Evolutionary conservation across 2,888 invertebrate genomes (phyloP).

Genomic region (Nematopogon swammerdamellus): DNA sequence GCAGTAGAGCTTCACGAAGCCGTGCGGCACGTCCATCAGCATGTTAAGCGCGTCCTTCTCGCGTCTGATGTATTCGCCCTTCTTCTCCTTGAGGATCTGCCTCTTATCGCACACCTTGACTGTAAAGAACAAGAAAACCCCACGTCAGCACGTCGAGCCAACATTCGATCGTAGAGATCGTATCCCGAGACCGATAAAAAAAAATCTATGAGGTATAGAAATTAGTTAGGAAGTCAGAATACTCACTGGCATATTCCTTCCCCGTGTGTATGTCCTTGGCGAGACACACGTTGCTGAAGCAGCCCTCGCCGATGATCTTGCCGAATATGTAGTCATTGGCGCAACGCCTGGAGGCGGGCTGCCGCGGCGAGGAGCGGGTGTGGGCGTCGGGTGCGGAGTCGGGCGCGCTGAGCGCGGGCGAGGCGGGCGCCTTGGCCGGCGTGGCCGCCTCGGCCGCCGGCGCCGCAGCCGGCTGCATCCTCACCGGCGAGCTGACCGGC

Average conservation of each 20-base stretch:
- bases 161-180: background rate
- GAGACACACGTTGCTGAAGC: slow-evolving; percentile 93
- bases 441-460: slow-evolving; percentile 28
- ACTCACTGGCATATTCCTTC: slow-evolving; percentile 93
- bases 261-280: slow-evolving; percentile 88
- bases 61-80: slow-evolving; percentile 87
- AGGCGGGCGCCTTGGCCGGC: slow-evolving; percentile 32
- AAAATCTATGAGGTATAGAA: no score
- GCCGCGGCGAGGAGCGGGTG: slow-evolving; percentile 23
- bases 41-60: slow-evolving; percentile 93
- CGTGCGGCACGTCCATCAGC: slow-evolving; percentile 75
- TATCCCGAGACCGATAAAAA: no score
- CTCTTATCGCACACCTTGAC: slow-evolving; percentile 98
- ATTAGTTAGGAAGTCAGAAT: no score
- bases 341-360: slow-evolving; percentile 60
- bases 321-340: slow-evolving; percentile 94
- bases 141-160: background rate
- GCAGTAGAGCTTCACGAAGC: slow-evolving; percentile 91
- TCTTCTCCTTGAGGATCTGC: slow-evolving; percentile 90
- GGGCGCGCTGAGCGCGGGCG: slow-evolving; percentile 36
- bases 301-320: slow-evolving; percentile 94
- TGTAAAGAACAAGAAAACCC: slow-evolving; percentile 45
- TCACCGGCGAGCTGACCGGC: slow-evolving; percentile 45
- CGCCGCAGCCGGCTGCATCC: slow-evolving; percentile 48
- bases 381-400: slow-evolving; percentile 31